Percentiles rank a stretch among this genome's conserved stretches.
Conservation (phyloP, 2,888 invertebrate species). For the Drosophila acutilabella region DNA sequence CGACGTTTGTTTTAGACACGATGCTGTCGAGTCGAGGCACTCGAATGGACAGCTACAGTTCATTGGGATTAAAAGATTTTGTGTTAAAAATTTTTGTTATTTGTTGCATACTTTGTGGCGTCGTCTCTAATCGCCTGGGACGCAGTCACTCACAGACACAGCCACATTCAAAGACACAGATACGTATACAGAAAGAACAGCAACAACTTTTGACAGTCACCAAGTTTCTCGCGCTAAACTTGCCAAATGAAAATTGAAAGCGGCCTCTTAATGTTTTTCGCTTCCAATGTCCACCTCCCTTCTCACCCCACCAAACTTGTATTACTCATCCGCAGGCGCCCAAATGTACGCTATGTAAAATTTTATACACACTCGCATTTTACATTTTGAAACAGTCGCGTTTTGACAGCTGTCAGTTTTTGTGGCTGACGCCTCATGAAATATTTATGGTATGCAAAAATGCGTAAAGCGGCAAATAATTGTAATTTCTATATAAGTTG, state of each 20-base stretch:
- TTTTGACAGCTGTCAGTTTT: conserved; percentile 79
- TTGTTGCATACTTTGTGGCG: conserved; percentile 61
- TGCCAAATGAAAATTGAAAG: conserved; percentile 68
- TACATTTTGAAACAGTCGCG: conserved; percentile 62
- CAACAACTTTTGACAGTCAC: conserved; percentile 58
- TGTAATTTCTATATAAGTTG: conserved; percentile 43
- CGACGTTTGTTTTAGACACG: conserved; percentile 72
- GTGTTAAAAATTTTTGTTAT: conserved; percentile 68
- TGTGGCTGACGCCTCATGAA: conserved; percentile 70
- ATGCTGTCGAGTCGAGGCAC: conserved; percentile 48
- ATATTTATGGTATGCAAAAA: conserved; percentile 74
- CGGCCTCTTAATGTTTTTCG: conserved; percentile 8
- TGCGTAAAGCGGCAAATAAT: conserved; percentile 59
- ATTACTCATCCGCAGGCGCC: background rate
- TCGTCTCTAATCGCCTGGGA: conserved; percentile 50
- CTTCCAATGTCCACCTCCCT: background rate
- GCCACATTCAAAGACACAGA: conserved; percentile 1
- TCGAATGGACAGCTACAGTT: conserved; percentile 65
- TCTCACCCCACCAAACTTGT: background rate
- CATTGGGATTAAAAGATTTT: conserved; percentile 82
- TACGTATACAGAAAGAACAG: conserved; percentile 25
- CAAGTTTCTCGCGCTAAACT: conserved; percentile 38
- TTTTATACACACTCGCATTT: conserved; percentile 51
- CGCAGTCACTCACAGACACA: conserved; percentile 33
- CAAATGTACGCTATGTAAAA: conserved; percentile 59